phyloP scores from a whole-genome alignment of 1,140 invertebrate species.

The Drosophila sp. region DNA sequence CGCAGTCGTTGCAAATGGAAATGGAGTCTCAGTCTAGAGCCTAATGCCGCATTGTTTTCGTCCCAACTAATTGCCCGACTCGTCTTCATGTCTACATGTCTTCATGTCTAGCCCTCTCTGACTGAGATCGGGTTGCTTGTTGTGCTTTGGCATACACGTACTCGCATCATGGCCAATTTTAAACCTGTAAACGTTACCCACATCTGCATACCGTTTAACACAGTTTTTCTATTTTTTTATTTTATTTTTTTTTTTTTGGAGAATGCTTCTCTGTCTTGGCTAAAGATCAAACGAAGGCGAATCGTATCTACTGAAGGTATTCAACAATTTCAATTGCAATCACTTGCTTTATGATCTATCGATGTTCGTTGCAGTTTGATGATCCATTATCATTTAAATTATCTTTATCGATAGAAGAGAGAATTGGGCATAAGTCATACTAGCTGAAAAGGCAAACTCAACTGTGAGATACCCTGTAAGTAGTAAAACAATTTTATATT shows the following conservation, averaged over 20 bases:
- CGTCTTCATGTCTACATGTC: constrained; percentile 33
- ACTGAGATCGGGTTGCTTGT: background rate
- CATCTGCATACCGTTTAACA: constrained; percentile 21
- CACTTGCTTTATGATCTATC: constrained; percentile 6
- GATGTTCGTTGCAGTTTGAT: background rate
- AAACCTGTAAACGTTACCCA: background rate
- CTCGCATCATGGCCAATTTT: constrained; percentile 5
- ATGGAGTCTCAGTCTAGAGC: background rate
- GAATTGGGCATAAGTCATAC: constrained; percentile 9
- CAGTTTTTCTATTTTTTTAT: background rate
- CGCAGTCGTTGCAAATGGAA: constrained; percentile 21
- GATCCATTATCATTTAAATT: background rate
- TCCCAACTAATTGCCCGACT: constrained; percentile 64
- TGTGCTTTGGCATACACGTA: background rate
- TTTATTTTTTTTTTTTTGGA: background rate
- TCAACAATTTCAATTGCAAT: constrained; percentile 5
- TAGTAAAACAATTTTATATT: no score
- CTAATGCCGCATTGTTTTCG: constrained; percentile 60
- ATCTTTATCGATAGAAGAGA: background rate
- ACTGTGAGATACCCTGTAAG: background rate
- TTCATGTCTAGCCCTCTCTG: constrained; percentile 3
- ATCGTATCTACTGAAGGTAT: background rate
- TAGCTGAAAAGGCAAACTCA: background rate
- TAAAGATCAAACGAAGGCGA: constrained; percentile 8
- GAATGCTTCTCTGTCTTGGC: background rate